Percentiles rank a stretch among this genome's conserved stretches.
Evolutionary conservation across 1,140 invertebrate species (phyloP).

Genomic region (Drosophila saltans): DNA sequence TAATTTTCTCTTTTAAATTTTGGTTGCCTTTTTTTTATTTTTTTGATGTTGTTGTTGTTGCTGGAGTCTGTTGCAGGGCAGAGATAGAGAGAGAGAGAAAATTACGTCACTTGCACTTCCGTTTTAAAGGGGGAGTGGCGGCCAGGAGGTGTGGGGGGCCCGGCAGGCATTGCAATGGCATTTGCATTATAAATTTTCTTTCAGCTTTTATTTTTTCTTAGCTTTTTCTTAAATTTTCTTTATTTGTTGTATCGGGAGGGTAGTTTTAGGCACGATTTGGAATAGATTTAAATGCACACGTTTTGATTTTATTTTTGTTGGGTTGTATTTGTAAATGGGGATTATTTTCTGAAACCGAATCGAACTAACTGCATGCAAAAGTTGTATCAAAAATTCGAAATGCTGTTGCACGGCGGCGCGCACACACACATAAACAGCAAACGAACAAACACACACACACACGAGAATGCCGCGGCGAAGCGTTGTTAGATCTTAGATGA

Average conservation of each 20-base stretch:
- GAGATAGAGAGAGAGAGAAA: slow-evolving; percentile 24
- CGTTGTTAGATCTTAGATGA: not conserved
- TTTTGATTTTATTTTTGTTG: slow-evolving; percentile 52
- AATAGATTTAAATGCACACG: slow-evolving; percentile 70
- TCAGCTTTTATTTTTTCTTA: not conserved
- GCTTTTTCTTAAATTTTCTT: not conserved
- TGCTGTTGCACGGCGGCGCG: slow-evolving; percentile 28
- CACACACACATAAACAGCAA: slow-evolving; percentile 17
- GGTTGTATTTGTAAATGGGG: slow-evolving; percentile 62
- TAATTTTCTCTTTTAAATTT: slow-evolving; percentile 9
- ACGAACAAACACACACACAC: slow-evolving; percentile 31
- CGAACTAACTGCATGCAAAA: slow-evolving; percentile 26
- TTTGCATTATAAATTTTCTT: slow-evolving; percentile 41
- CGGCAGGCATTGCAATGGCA: slow-evolving; percentile 43
- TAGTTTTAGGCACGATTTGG: slow-evolving; percentile 69
- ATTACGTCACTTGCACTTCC: slow-evolving; percentile 81
- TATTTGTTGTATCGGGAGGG: slow-evolving; percentile 20
- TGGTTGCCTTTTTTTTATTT: slow-evolving; percentile 29
- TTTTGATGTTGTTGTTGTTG: slow-evolving; percentile 28
- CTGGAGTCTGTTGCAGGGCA: slow-evolving; percentile 42
- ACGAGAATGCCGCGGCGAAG: slow-evolving; percentile 25
- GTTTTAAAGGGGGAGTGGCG: slow-evolving; percentile 45
- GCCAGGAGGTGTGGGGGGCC: slow-evolving; percentile 29
- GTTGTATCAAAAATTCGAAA: slow-evolving; percentile 55
- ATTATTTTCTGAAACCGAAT: slow-evolving; percentile 1